phyloP scores from a whole-genome alignment of 2,888 invertebrate species.

The Melitaea athalia region DNA sequence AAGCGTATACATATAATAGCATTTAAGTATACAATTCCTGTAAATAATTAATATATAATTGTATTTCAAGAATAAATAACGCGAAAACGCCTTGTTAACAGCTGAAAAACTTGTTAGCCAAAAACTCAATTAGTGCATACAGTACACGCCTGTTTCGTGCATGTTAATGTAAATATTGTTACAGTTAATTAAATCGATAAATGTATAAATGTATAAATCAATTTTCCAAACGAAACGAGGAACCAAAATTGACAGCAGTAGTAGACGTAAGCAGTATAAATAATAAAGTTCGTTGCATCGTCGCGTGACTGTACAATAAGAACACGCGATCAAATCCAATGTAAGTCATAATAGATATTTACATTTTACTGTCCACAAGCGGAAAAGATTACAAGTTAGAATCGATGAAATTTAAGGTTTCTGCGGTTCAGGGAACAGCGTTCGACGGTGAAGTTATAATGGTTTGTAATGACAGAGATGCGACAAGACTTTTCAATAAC shows the following conservation, averaged over 20 bases:
- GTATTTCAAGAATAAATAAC: slow-evolving; percentile 20
- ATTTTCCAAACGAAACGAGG: slow-evolving; percentile 37
- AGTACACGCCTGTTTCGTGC: slow-evolving; percentile 22
- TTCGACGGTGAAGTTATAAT: slow-evolving; percentile 45
- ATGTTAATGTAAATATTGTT: slow-evolving; percentile 29
- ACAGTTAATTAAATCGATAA: slow-evolving; percentile 22
- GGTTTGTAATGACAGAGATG: slow-evolving; percentile 42
- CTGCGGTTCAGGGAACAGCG: slow-evolving; percentile 44
- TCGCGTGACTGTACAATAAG: slow-evolving; percentile 43
- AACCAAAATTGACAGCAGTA: slow-evolving; percentile 32
- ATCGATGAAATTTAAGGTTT: slow-evolving; percentile 61
- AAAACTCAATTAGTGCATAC: slow-evolving; percentile 32
- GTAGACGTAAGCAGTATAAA: slow-evolving; percentile 26
- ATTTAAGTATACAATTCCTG: neutral
- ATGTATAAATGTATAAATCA: slow-evolving; percentile 36
- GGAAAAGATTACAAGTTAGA: slow-evolving; percentile 60
- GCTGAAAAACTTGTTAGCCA: slow-evolving; percentile 26
- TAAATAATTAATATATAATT: slow-evolving; percentile 8
- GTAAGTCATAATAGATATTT: slow-evolving; percentile 57
- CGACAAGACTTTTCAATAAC: slow-evolving; percentile 34
- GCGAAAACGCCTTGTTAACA: slow-evolving; percentile 14
- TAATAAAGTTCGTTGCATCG: slow-evolving; percentile 41
- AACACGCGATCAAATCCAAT: slow-evolving; percentile 47
- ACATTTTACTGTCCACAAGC: slow-evolving; percentile 55
- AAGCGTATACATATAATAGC: neutral